phyloP scores from a whole-genome alignment of 2,888 invertebrate species.

The Ferrisia virgata region DNA sequence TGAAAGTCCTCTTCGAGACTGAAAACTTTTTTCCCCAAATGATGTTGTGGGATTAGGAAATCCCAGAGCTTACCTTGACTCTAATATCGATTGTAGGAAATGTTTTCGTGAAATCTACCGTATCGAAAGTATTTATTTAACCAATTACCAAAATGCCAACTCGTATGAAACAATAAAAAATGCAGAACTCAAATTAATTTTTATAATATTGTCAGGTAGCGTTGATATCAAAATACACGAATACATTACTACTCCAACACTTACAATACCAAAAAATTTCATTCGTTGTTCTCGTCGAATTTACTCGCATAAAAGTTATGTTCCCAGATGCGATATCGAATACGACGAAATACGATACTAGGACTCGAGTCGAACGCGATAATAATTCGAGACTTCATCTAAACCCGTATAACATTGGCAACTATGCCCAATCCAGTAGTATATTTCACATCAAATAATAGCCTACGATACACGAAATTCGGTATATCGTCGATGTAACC shows the following conservation, averaged over 20 bases:
- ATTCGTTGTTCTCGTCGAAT: too few relatives aligned
- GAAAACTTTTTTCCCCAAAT: neutral
- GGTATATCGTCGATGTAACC: neutral
- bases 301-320: too few relatives aligned
- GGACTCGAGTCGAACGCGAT: too few relatives aligned
- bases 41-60: neutral
- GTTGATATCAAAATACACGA: neutral
- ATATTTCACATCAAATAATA: too few relatives aligned
- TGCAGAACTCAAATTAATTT: neutral
- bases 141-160: neutral
- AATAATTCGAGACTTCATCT: too few relatives aligned
- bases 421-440: neutral
- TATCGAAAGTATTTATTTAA: neutral
- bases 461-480: neutral
- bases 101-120: neutral
- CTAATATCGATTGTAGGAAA: neutral
- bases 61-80: neutral
- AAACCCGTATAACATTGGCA: too few relatives aligned
- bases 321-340: too few relatives aligned
- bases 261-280: too few relatives aligned
- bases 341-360: too few relatives aligned
- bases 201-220: neutral
- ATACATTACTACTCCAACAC: neutral
- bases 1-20: neutral
- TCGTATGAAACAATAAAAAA: neutral